Conservation (phyloP, 2,888 invertebrate genomes). For the Dendrolimus pini region DNA sequence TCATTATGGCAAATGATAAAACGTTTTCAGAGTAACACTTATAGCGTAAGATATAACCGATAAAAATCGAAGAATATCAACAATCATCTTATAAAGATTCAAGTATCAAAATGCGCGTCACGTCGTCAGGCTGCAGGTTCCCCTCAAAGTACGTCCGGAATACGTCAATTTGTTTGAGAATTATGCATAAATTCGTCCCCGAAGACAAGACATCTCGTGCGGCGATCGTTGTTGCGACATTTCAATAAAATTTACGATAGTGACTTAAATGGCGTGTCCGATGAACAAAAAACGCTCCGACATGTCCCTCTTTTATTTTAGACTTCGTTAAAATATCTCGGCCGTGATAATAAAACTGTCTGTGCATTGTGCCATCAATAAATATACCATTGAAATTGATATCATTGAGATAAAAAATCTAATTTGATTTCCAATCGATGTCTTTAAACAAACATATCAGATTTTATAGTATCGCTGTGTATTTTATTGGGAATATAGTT, state of each 20-base stretch:
- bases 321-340: constrained; percentile 73
- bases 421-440: constrained; percentile 26
- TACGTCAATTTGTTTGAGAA: constrained; percentile 75
- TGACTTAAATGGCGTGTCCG: constrained; percentile 72
- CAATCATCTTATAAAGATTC: constrained; percentile 36
- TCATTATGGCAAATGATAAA: constrained; percentile 13
- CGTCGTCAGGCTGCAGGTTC: constrained; percentile 47
- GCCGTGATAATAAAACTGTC: constrained; percentile 64
- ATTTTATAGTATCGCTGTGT: constrained; percentile 20
- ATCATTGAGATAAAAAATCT: constrained; percentile 31
- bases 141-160: constrained; percentile 60
- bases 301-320: constrained; percentile 69
- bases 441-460: constrained; percentile 21
- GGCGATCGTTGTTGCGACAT: constrained; percentile 73
- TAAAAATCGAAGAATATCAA: constrained; percentile 33
- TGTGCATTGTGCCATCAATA: constrained; percentile 44
- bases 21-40: constrained; percentile 9
- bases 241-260: constrained; percentile 77
- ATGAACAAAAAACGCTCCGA: constrained; percentile 64
- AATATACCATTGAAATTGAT: constrained; percentile 55
- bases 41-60: constrained; percentile 20
- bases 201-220: constrained; percentile 71
- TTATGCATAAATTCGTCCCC: constrained; percentile 75
- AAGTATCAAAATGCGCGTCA: constrained; percentile 55
- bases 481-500: constrained; percentile 16